Conservation (phyloP, 2,113 vertebrate genomes). For the Nansenia antarctica region DNA sequence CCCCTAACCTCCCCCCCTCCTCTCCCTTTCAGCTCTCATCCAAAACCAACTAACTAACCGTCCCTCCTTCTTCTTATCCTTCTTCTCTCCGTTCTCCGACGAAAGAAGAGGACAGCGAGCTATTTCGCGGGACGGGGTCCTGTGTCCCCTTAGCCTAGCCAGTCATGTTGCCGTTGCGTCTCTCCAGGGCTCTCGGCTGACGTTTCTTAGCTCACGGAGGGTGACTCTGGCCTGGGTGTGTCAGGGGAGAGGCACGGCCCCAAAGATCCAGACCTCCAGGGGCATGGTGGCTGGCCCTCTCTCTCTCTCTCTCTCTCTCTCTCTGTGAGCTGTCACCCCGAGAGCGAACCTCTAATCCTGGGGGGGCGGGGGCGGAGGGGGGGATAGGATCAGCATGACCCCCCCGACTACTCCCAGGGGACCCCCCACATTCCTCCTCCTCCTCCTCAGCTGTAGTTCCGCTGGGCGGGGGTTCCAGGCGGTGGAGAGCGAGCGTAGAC, state of each 20-base stretch:
- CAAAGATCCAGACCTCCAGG: slow-evolving; percentile 59
- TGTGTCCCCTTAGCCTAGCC: slow-evolving; percentile 22
- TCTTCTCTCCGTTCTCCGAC: no score
- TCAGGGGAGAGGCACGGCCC: slow-evolving; percentile 60
- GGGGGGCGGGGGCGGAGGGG: no score
- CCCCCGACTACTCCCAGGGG: slow-evolving; percentile 22
- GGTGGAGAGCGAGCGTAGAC: no score
- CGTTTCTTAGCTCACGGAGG: slow-evolving; percentile 62
- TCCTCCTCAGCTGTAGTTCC: no score
- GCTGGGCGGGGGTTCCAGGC: no score
- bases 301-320: no score
- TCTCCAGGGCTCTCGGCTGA: slow-evolving; percentile 40
- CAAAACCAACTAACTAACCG: no score
- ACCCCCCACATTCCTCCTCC: slow-evolving; percentile 2
- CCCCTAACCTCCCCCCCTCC: no score
- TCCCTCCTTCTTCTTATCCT: no score
- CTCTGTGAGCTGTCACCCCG: slow-evolving; percentile 69
- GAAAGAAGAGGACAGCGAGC: no score
- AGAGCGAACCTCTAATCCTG: slow-evolving; percentile 78
- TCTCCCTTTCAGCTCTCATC: no score
- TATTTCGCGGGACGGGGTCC: slow-evolving; percentile 46
- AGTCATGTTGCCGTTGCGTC: slow-evolving; percentile 40
- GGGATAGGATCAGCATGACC: slow-evolving; percentile 77
- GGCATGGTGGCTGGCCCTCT: slow-evolving; percentile 77
- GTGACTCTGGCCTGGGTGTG: slow-evolving; percentile 49